Conservation (phyloP, 1,140 invertebrate species). For the Panagrolaimus sp. region DNA sequence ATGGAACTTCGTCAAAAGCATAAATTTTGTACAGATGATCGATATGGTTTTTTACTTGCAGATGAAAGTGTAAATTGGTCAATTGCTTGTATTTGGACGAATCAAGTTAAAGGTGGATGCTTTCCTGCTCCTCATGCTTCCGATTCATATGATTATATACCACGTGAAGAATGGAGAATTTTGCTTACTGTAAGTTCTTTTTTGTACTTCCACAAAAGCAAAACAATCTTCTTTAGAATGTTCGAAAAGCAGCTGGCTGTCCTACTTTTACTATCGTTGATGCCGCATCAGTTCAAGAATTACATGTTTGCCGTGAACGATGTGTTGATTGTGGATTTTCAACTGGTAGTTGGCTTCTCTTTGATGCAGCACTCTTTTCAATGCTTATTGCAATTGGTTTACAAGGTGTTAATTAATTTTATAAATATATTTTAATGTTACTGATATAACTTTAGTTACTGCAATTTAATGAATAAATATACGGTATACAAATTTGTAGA, state of each 20-base stretch:
- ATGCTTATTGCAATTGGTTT: no score
- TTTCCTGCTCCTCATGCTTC: background rate
- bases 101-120: background rate
- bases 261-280: background rate
- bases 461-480: no score
- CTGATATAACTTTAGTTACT: no score
- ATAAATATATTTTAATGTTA: no score
- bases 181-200: no score
- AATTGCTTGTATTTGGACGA: constrained; percentile 1
- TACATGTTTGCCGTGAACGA: constrained; percentile 6
- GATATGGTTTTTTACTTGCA: background rate
- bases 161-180: no score
- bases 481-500: no score
- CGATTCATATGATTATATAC: no score
- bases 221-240: background rate
- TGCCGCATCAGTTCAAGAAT: background rate
- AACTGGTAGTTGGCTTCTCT: background rate
- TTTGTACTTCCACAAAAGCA: no score
- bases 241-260: background rate
- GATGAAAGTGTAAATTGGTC: background rate
- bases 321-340: background rate
- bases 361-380: background rate
- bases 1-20: background rate
- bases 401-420: no score
- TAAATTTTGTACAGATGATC: background rate